A percentile compares a stretch with the other conserved stretches of the same genome.
Conservation (phyloP, 2,888 invertebrate genomes). For the Gasteruption jaculator region DNA sequence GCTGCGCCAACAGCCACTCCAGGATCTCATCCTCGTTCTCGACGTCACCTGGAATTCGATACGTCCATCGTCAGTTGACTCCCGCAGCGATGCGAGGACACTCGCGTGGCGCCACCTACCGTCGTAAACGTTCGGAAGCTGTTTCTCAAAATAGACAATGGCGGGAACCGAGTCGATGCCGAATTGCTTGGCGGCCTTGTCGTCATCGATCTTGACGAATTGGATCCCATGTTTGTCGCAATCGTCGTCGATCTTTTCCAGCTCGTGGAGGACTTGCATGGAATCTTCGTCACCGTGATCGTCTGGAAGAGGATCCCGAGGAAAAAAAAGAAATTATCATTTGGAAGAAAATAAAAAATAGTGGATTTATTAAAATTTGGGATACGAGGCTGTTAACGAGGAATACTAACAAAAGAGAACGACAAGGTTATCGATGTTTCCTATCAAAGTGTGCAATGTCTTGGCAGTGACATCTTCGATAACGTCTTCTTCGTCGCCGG, state of each 20-base stretch:
- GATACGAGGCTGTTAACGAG: conserved; percentile 17
- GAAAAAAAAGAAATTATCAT: background rate
- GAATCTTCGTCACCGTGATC: conserved; percentile 87
- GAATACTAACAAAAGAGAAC: conserved; percentile 81
- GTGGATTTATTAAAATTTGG: background rate
- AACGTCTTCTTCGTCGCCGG: conserved; percentile 89
- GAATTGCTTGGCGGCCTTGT: conserved; percentile 76
- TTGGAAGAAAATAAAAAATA: background rate
- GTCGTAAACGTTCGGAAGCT: conserved; percentile 88
- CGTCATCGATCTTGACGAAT: conserved; percentile 89
- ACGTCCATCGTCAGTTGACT: background rate
- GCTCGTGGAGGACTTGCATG: conserved; percentile 76
- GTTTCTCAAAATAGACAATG: conserved; percentile 90
- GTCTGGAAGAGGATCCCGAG: conserved; percentile 67
- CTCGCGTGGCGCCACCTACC: conserved; percentile 54
- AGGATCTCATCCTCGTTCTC: conserved; percentile 85
- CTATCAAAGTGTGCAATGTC: conserved; percentile 81
- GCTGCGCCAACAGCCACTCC: conserved; percentile 81
- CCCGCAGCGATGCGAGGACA: conserved; percentile 18
- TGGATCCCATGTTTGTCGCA: conserved; percentile 89
- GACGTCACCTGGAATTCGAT: conserved; percentile 63
- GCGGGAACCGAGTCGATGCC: conserved; percentile 79
- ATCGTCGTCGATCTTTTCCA: conserved; percentile 92
- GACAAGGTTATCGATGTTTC: conserved; percentile 85
- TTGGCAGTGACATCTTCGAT: conserved; percentile 93